phyloP scores from a whole-genome alignment of 2,797 vertebrate genomes.

The Sebastes oblongus region DNA sequence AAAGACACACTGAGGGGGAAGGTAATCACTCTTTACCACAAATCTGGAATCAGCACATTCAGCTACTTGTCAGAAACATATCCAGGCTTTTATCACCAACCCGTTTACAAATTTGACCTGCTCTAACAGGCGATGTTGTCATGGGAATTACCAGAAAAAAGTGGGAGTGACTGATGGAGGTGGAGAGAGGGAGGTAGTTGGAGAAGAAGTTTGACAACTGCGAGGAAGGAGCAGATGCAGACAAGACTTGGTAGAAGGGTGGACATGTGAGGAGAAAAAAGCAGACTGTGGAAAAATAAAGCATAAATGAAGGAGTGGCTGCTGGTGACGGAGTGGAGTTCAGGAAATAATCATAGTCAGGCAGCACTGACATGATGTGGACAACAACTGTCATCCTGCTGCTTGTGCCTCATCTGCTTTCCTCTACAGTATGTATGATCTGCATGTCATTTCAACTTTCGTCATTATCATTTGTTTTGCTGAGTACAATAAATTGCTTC shows the following conservation, averaged over 20 bases:
- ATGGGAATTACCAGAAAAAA: slow-evolving; percentile 50
- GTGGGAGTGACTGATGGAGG: slow-evolving; percentile 50
- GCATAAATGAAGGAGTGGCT: slow-evolving; percentile 47
- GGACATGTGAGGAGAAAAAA: slow-evolving; percentile 33
- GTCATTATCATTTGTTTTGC: not conserved
- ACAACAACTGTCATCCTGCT: slow-evolving; percentile 65
- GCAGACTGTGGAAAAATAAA: slow-evolving; percentile 38
- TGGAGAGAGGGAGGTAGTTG: slow-evolving; percentile 24
- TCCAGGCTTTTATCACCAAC: slow-evolving; percentile 26
- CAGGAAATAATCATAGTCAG: slow-evolving; percentile 38
- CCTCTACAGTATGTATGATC: slow-evolving; percentile 67
- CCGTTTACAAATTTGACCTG: not conserved
- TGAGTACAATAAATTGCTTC: not conserved
- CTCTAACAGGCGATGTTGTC: slow-evolving; percentile 23
- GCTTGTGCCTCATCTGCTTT: slow-evolving; percentile 66
- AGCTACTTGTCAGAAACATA: slow-evolving; percentile 32
- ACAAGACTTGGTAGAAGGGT: not conserved
- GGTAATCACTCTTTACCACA: slow-evolving; percentile 42
- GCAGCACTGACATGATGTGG: slow-evolving; percentile 71
- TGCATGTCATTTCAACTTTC: slow-evolving; percentile 4
- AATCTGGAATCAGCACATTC: slow-evolving; percentile 46
- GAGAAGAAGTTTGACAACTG: slow-evolving; percentile 36
- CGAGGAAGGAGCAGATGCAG: slow-evolving; percentile 24
- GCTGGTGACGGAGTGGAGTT: slow-evolving; percentile 40
- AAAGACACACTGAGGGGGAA: slow-evolving; percentile 35